These are phyloP conservation scores for Perognathus longimembris DNA, from an alignment of 2,113 vertebrate genomes.

Conservation along the genomic window DNA sequence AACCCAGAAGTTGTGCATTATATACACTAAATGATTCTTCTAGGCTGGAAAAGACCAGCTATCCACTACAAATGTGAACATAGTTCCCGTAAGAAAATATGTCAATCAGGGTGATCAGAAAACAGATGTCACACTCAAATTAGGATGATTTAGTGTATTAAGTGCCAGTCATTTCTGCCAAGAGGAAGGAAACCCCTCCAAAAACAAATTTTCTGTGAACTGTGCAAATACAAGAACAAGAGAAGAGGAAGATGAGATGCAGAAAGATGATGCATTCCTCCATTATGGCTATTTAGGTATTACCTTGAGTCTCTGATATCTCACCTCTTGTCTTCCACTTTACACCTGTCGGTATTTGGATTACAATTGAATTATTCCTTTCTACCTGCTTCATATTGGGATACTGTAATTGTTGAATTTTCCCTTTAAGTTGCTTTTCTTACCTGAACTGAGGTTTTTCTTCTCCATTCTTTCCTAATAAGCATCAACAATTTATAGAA, in stretches of 20 bases:
- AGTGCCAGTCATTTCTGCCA: background rate
- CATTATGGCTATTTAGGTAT: background rate
- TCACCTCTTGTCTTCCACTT: too few relatives aligned
- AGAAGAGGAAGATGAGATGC: background rate
- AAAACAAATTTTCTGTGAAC: background rate
- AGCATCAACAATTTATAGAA: background rate
- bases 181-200: background rate
- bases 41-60: background rate
- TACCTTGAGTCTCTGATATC: too few relatives aligned
- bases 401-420: background rate
- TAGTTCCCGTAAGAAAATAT: background rate
- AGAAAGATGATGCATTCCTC: background rate
- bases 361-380: background rate
- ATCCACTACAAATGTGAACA: background rate
- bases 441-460: background rate
- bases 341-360: background rate
- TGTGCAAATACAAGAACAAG: background rate
- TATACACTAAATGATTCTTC: background rate
- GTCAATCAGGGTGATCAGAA: background rate
- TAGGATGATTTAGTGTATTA: background rate
- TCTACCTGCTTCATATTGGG: background rate
- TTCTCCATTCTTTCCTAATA: background rate
- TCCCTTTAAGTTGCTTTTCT: background rate
- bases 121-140: background rate
- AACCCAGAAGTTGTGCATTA: too few relatives aligned